Conservation (phyloP, 2,888 invertebrate species). For the Rhingia campestris region DNA sequence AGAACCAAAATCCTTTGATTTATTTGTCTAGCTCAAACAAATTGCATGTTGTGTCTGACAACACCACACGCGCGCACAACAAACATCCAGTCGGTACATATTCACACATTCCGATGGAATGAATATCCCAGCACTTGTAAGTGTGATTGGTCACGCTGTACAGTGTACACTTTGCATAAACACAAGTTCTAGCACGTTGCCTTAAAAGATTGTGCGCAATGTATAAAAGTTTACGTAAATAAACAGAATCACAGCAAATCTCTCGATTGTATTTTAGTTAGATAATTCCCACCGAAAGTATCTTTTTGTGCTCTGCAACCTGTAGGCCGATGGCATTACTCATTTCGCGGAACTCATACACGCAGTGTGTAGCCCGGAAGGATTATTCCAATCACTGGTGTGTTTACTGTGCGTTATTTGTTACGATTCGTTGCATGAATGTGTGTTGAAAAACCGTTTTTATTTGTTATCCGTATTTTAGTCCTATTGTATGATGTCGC, state of each 20-base stretch:
- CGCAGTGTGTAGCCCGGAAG: not conserved
- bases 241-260: not conserved
- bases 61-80: not conserved
- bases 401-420: not conserved
- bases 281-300: not conserved
- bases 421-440: not conserved
- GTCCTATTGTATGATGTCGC: not conserved
- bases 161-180: not conserved
- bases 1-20: not conserved
- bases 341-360: not conserved
- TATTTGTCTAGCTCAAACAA: constrained; percentile 2
- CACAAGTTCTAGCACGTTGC: not conserved
- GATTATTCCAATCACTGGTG: constrained; percentile 10
- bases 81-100: not conserved
- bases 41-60: constrained; percentile 1
- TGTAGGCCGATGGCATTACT: not conserved
- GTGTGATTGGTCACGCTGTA: constrained; percentile 4
- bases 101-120: not conserved
- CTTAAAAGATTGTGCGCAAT: not conserved
- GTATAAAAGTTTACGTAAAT: not conserved
- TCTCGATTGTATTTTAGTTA: not conserved
- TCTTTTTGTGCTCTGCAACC: not conserved
- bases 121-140: not conserved
- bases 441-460: not conserved
- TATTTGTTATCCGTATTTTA: not conserved